phyloP scores from a whole-genome alignment of 2,113 vertebrate genomes.

The Siphamia tubifer region DNA sequence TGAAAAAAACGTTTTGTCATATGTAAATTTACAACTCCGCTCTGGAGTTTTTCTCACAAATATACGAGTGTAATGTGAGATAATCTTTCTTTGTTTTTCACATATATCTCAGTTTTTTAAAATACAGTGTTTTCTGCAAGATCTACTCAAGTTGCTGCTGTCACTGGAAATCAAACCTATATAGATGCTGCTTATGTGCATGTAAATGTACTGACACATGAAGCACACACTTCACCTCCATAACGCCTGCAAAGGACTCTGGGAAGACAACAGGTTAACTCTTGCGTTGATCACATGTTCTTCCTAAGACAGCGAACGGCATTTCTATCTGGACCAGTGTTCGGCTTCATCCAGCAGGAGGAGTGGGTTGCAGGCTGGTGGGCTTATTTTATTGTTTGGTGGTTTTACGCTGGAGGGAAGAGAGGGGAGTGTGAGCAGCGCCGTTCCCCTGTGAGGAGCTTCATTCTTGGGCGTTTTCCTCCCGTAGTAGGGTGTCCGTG shows the following conservation, averaged over 20 bases:
- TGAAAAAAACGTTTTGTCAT: too few relatives aligned
- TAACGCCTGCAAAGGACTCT: constrained; percentile 12
- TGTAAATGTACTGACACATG: constrained; percentile 27
- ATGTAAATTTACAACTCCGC: too few relatives aligned
- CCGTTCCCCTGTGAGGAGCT: not conserved
- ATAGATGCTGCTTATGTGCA: too few relatives aligned
- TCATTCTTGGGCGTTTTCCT: constrained; percentile 67
- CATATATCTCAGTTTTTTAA: too few relatives aligned
- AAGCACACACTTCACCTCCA: constrained; percentile 45
- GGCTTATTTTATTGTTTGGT: constrained; percentile 28
- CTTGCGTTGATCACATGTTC: not conserved
- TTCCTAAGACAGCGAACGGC: not conserved
- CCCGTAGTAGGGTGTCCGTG: constrained; percentile 25
- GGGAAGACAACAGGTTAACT: constrained; percentile 27
- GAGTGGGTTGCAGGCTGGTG: constrained; percentile 38
- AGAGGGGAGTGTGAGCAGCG: constrained; percentile 4
- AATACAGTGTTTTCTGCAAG: too few relatives aligned
- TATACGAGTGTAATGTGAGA: too few relatives aligned
- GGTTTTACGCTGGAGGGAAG: not conserved
- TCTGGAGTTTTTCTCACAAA: too few relatives aligned
- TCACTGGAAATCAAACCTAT: too few relatives aligned
- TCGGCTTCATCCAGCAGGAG: constrained; percentile 16
- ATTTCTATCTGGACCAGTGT: constrained; percentile 15
- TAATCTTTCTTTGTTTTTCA: too few relatives aligned
- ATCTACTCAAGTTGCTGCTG: too few relatives aligned